phyloP scores from a whole-genome alignment of 2,888 invertebrate genomes.

The Thyatira batis region DNA sequence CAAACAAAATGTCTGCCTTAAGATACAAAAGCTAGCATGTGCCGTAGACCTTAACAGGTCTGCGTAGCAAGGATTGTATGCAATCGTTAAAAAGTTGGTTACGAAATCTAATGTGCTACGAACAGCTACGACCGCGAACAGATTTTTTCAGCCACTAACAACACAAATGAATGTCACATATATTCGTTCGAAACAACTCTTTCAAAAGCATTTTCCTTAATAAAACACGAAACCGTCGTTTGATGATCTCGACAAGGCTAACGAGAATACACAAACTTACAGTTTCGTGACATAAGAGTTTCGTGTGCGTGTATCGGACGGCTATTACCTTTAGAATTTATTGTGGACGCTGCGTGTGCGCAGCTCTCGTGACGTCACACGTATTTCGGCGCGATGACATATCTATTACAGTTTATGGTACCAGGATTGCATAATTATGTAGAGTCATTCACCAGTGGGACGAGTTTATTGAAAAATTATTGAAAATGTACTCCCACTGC shows the following conservation, averaged over 20 bases:
- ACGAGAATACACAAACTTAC: neutral
- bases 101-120: neutral
- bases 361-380: neutral
- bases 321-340: neutral
- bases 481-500: neutral
- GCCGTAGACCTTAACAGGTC: too few relatives aligned
- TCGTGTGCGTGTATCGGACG: neutral
- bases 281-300: neutral
- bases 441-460: neutral
- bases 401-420: neutral
- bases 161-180: neutral
- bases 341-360: neutral
- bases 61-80: too few relatives aligned
- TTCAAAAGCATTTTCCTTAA: neutral
- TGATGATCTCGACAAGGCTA: neutral
- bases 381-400: neutral
- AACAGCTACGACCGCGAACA: neutral
- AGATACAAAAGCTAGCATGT: too few relatives aligned
- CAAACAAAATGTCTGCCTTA: too few relatives aligned
- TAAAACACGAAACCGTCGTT: neutral
- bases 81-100: too few relatives aligned
- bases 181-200: neutral
- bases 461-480: neutral
- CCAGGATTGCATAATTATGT: neutral
- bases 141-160: neutral